Base-by-base conservation (phyloP, 2,888 invertebrate genomes). In the Ichneumon xanthorius region DNA sequence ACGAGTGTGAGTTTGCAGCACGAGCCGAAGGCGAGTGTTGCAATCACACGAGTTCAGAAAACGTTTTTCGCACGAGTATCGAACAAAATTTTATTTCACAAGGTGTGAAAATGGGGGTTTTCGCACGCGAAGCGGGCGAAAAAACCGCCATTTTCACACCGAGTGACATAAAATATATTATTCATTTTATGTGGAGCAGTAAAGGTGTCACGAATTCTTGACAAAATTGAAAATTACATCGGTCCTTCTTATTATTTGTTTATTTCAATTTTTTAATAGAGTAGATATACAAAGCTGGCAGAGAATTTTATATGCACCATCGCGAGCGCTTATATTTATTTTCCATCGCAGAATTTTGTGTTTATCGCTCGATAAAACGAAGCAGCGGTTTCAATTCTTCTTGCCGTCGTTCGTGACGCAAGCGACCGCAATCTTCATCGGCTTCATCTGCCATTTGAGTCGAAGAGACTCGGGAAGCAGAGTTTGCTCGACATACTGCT, bases 401-500 rank as follows among this genome's bases (percentile, higher is more conserved):
- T 72, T 79, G 45, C 82, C 78, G 45, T 87, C 86, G 16, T 82
- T 83, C 6, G 75, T 82, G 6, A 91, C 81, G 76, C 92, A 92
- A 11, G 90, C 90, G 1, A 92, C 92, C 0, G 91, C 84, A 26
- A 92, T 76, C 5, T 81, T 87, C 48, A 91, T 77, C 2, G 89
- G 88, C 26, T 90, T 89, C 65, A 92, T 55, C 70, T 91, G 90
- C 92, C 92, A 92, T 78, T 90, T 88, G 63, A 86, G 78, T 7
- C 89, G 88, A 4, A 92, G 88, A 4, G 89, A 86, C 76, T 91
- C 88, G 1, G 92, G 92, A 16, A 92, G 88, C 7, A 75, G 65
- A 0, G 88, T 77, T 14, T 89, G 63, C 63, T 92, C 87, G 22
- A 87, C 81, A 50, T 87, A 87, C 48, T 71, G 80, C 33, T 86